Percentiles rank a stretch among this genome's conserved stretches.
Conservation (phyloP, 2,797 vertebrate species). For the Cynodonichthys magdalenae region DNA sequence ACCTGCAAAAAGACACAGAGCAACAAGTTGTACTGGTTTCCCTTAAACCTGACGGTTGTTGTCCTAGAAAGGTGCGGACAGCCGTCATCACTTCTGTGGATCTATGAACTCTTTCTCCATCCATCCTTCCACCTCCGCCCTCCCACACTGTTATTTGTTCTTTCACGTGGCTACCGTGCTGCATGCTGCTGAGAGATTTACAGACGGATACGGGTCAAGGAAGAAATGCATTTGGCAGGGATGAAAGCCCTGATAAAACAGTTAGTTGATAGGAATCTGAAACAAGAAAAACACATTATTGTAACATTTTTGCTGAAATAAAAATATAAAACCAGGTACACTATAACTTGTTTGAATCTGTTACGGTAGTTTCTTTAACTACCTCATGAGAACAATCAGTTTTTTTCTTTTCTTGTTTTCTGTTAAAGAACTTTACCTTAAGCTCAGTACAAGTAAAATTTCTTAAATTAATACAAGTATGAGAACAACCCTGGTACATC, state of each 20-base stretch:
- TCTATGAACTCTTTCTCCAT: slow-evolving; percentile 33
- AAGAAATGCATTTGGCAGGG: slow-evolving; percentile 28
- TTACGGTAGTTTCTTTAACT: background rate
- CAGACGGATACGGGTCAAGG: slow-evolving; percentile 37
- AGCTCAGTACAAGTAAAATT: too few relatives aligned
- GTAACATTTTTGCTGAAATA: slow-evolving; percentile 48
- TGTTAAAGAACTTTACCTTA: too few relatives aligned
- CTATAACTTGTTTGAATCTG: background rate
- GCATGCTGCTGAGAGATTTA: slow-evolving; percentile 48
- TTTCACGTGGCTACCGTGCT: slow-evolving; percentile 49
- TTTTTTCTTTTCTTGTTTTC: background rate
- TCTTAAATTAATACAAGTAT: too few relatives aligned
- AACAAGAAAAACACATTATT: slow-evolving; percentile 13
- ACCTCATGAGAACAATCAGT: too few relatives aligned
- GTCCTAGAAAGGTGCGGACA: slow-evolving; percentile 56
- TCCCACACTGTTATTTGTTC: slow-evolving; percentile 5
- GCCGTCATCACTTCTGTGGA: slow-evolving; percentile 39
- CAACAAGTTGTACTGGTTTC: slow-evolving; percentile 59
- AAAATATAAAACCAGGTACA: slow-evolving; percentile 33
- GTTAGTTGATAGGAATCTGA: slow-evolving; percentile 55
- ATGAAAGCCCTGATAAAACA: slow-evolving; percentile 14
- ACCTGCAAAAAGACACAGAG: slow-evolving; percentile 12
- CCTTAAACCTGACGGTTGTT: slow-evolving; percentile 42
- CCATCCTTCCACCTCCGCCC: slow-evolving; percentile 19
- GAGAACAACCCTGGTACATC: too few relatives aligned